Evolutionary conservation across 92 coral and sea anemone genomes (phyloP).

Genomic region (Heliopora coerulea): DNA sequence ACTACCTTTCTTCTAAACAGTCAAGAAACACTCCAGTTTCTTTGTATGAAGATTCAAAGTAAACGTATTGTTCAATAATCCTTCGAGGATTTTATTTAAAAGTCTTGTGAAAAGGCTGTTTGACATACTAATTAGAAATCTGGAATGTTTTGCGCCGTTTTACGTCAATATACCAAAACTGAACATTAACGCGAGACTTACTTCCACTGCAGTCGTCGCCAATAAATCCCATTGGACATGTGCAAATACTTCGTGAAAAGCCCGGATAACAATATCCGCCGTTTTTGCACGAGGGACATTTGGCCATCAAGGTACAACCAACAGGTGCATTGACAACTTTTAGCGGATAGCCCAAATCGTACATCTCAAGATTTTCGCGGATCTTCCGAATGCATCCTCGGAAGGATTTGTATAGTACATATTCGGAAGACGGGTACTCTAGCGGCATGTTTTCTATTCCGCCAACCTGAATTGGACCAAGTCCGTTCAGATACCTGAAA

Average conservation of each 20-base stretch:
- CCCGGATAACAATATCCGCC: constrained; percentile 86
- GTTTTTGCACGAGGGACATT: constrained; percentile 69
- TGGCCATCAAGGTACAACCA: constrained; percentile 64
- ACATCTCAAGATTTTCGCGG: constrained; percentile 71
- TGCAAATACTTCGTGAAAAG: constrained; percentile 69
- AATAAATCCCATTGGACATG: constrained; percentile 75
- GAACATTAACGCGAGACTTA: constrained; percentile 50
- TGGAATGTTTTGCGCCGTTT: too few species aligned
- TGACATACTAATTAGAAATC: too few species aligned
- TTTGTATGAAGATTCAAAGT: too few species aligned
- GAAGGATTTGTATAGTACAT: constrained; percentile 61
- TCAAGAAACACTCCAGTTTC: too few species aligned
- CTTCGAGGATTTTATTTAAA: too few species aligned
- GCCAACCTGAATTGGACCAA: constrained; percentile 98
- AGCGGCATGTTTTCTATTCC: constrained; percentile 67
- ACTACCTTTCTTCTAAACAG: too few species aligned
- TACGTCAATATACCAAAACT: too few species aligned
- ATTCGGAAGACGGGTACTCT: constrained; percentile 37
- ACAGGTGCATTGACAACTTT: constrained; percentile 60
- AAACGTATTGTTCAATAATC: too few species aligned
- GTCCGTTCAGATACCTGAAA: constrained; percentile 87
- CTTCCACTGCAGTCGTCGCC: constrained; percentile 71
- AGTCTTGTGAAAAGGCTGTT: too few species aligned
- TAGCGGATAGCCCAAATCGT: constrained; percentile 77
- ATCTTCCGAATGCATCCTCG: constrained; percentile 82